Percentiles rank a stretch among this genome's conserved stretches.
Conservation (phyloP, 2,113 vertebrate species). For the Oenanthe oenanthe region DNA sequence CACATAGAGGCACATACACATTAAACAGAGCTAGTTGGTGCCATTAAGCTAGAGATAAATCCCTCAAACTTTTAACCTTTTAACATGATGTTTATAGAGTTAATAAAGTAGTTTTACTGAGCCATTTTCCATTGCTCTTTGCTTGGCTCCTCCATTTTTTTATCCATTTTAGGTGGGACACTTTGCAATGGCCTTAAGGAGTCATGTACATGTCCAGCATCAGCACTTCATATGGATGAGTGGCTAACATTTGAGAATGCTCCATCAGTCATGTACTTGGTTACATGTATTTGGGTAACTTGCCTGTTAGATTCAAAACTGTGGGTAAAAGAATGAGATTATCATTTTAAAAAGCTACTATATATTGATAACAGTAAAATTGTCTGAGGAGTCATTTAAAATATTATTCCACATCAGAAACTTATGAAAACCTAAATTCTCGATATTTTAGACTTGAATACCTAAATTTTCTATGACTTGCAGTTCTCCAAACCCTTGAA, state of each 20-base stretch:
- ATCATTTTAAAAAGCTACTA: not conserved
- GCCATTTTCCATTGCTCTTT: not conserved
- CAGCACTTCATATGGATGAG: not conserved
- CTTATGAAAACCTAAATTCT: not conserved
- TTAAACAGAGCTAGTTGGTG: not conserved
- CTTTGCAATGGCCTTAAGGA: not conserved
- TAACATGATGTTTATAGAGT: not conserved
- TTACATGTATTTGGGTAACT: not conserved
- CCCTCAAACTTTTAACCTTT: not conserved
- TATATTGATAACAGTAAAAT: not conserved
- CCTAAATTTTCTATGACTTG: not conserved
- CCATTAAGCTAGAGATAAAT: not conserved
- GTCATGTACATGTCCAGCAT: not conserved
- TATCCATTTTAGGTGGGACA: not conserved
- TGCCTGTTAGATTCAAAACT: not conserved
- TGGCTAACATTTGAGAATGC: not conserved
- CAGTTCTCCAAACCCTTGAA: not conserved
- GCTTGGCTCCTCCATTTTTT: not conserved
- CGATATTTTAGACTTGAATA: not conserved
- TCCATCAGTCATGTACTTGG: not conserved
- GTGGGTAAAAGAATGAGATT: not conserved
- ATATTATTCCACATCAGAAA: not conserved
- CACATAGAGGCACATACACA: not conserved
- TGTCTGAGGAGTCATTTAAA: not conserved
- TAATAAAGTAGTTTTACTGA: not conserved